These are phyloP conservation scores for Ormyrus rosae DNA, from an alignment of 2,888 invertebrate genomes.

Conservation along the genomic window DNA sequence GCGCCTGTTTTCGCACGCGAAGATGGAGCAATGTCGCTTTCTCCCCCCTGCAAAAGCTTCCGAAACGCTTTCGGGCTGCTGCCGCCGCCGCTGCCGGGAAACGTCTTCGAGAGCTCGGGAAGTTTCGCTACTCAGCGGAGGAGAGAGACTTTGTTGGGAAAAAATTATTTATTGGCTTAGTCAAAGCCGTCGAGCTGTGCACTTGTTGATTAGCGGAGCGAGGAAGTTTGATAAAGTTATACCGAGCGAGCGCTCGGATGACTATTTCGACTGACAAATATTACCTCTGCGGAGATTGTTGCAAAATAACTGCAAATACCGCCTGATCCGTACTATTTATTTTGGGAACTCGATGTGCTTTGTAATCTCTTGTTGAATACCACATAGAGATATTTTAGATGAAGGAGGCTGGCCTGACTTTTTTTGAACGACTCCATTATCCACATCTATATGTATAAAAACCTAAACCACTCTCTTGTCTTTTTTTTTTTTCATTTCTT, in stretches of 20 bases:
- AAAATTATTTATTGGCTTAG: slow-evolving; percentile 22
- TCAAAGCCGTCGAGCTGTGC: too few relatives aligned
- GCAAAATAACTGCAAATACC: too few relatives aligned
- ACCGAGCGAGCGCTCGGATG: too few relatives aligned
- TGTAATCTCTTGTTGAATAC: too few relatives aligned
- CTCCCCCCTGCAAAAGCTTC: not conserved
- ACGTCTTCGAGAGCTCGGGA: not conserved
- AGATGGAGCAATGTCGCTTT: not conserved
- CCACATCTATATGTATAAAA: slow-evolving; percentile 10
- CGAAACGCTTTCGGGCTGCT: not conserved
- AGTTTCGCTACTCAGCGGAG: not conserved
- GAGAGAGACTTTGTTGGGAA: not conserved
- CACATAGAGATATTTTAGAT: too few relatives aligned
- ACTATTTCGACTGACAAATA: too few relatives aligned
- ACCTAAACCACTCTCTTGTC: not conserved
- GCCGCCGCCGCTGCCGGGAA: not conserved
- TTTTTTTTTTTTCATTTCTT: not conserved
- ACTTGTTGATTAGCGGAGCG: too few relatives aligned
- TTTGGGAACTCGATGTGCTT: too few relatives aligned
- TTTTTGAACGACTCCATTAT: not conserved
- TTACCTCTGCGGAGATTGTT: too few relatives aligned
- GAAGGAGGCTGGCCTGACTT: not conserved
- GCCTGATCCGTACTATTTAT: too few relatives aligned
- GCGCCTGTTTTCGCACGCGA: not conserved
- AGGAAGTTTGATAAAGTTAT: too few relatives aligned